Conservation (phyloP, 2,113 vertebrate genomes). For the Lycaon pictus region DNA sequence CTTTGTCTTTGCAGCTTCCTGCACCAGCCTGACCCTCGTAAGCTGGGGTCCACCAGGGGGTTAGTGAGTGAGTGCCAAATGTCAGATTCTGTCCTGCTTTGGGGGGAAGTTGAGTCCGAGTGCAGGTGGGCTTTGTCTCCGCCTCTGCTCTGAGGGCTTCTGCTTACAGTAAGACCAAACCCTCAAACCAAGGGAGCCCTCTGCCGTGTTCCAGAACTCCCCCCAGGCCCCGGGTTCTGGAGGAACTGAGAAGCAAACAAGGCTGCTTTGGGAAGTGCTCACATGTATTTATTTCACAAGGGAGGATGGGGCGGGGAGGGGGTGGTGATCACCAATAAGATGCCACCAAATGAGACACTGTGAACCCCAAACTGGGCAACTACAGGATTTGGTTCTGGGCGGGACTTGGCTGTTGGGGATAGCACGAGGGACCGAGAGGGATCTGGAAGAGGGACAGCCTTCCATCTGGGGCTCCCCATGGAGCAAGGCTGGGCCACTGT, state of each 20-base stretch:
- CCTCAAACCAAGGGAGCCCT: not conserved
- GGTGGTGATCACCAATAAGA: slow-evolving; percentile 73
- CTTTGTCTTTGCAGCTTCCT: no score
- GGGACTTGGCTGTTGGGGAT: slow-evolving; percentile 48
- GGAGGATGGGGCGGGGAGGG: not conserved
- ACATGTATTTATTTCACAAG: slow-evolving; percentile 85
- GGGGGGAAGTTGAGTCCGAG: not conserved
- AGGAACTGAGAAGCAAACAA: not conserved
- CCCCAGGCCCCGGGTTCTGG: rapidly evolving
- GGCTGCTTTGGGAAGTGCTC: slow-evolving; percentile 72
- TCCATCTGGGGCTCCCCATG: slow-evolving; percentile 61
- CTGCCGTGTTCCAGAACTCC: no score
- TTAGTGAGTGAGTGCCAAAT: rapidly evolving
- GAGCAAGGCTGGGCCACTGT: not conserved
- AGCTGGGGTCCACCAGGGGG: no score
- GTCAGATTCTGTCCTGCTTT: not conserved
- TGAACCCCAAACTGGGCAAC: slow-evolving; percentile 75
- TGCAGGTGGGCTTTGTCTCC: not conserved
- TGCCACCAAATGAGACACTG: slow-evolving; percentile 79
- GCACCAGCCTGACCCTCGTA: not conserved
- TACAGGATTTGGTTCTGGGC: slow-evolving; percentile 78
- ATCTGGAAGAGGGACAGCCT: slow-evolving; percentile 40
- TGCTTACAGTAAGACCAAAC: not conserved
- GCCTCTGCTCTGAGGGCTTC: not conserved
- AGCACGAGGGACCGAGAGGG: slow-evolving; percentile 50